phyloP scores from a whole-genome alignment of 2,113 vertebrate species.

The Dromaius novaehollandiae region DNA sequence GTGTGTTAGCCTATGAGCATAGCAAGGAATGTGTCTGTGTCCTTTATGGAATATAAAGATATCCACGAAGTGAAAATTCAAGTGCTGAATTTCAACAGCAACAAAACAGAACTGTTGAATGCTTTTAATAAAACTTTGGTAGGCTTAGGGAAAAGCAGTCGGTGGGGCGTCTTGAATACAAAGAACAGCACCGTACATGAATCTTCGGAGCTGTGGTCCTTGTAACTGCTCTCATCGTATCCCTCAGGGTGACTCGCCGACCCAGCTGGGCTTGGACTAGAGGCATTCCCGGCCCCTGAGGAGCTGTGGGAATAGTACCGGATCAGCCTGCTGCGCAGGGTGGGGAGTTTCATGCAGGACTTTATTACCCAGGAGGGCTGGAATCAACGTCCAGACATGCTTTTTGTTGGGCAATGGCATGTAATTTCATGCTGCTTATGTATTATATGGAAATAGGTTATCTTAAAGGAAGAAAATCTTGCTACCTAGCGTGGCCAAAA shows the following conservation, averaged over 20 bases:
- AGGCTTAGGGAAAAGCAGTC: not conserved
- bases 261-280: not conserved
- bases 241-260: not conserved
- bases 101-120: not conserved
- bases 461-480: not conserved
- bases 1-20: not conserved
- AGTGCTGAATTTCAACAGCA: not conserved
- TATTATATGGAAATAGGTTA: not conserved
- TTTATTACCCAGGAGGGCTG: not conserved
- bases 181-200: not conserved
- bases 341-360: not conserved
- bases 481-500: not conserved
- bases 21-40: not conserved
- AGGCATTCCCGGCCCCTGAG: not conserved
- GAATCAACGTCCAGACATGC: not conserved
- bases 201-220: not conserved
- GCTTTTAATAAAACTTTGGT: not conserved
- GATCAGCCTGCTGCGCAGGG: not conserved
- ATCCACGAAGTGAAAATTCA: not conserved
- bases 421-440: not conserved
- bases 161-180: not conserved
- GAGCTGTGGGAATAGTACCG: not conserved
- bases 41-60: not conserved
- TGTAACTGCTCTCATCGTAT: not conserved
- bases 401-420: not conserved